These are phyloP conservation scores for Perizoma flavofasciatum DNA, from an alignment of 2,888 invertebrate species.

Conservation along the genomic window DNA sequence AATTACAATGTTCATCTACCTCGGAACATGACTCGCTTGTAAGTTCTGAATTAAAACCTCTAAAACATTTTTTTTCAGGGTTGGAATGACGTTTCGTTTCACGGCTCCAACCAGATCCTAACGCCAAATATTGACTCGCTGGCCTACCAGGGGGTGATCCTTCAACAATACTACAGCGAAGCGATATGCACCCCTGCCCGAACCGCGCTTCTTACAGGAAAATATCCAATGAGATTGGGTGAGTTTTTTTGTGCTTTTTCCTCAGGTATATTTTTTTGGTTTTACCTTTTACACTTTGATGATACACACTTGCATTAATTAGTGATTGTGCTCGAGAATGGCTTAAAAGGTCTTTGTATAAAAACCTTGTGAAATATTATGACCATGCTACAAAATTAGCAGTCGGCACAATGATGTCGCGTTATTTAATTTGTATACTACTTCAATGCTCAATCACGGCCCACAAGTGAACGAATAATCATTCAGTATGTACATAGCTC, in stretches of 20 bases:
- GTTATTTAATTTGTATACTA: too few relatives aligned
- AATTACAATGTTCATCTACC: too few relatives aligned
- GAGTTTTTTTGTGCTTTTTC: slow-evolving; percentile 36
- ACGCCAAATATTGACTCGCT: slow-evolving; percentile 96
- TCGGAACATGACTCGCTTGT: too few relatives aligned
- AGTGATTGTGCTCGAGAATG: too few relatives aligned
- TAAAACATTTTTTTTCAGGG: slow-evolving; percentile 84
- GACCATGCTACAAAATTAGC: too few relatives aligned
- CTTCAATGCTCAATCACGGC: too few relatives aligned
- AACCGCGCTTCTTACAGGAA: slow-evolving; percentile 91
- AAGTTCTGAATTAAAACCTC: too few relatives aligned
- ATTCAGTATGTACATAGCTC: too few relatives aligned
- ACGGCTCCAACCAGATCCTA: slow-evolving; percentile 93
- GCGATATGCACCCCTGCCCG: slow-evolving; percentile 94
- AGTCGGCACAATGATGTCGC: too few relatives aligned
- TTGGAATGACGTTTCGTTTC: slow-evolving; percentile 96
- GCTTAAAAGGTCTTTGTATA: too few relatives aligned
- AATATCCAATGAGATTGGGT: slow-evolving; percentile 94
- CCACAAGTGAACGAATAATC: too few relatives aligned
- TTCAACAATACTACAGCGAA: slow-evolving; percentile 94
- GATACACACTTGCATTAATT: not conserved
- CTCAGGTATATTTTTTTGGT: not conserved
- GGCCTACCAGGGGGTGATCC: slow-evolving; percentile 92
- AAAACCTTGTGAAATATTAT: too few relatives aligned
- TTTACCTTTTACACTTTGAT: not conserved